phyloP scores from a whole-genome alignment of 1,140 invertebrate genomes.

The Caerostris extrusa region DNA sequence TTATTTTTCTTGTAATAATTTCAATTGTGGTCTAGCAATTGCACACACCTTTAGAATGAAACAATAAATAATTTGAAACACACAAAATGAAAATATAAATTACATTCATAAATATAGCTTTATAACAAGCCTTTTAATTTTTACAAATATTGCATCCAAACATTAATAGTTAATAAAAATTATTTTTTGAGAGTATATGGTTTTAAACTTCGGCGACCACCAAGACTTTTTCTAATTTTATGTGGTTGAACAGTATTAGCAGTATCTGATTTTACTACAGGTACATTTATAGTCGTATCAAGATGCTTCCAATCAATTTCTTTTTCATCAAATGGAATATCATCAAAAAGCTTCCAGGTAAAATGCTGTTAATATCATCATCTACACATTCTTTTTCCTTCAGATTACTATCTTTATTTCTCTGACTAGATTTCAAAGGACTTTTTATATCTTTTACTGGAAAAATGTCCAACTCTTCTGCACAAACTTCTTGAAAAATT shows the following conservation, averaged over 20 bases:
- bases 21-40: too few relatives aligned
- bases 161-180: not conserved
- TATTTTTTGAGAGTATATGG: not conserved
- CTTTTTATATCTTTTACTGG: not conserved
- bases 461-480: not conserved
- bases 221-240: constrained; percentile 10
- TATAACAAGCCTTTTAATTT: too few relatives aligned
- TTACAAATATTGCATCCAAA: too few relatives aligned
- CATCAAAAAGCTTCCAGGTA: constrained; percentile 13
- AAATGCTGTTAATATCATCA: not conserved
- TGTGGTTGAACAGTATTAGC: not conserved
- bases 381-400: not conserved
- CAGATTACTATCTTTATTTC: not conserved
- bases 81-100: too few relatives aligned
- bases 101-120: too few relatives aligned
- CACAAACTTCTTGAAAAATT: not conserved
- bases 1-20: too few relatives aligned
- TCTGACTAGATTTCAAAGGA: not conserved
- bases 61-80: too few relatives aligned
- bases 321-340: constrained; percentile 17
- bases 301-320: not conserved
- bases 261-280: not conserved
- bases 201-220: not conserved
- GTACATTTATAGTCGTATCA: not conserved
- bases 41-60: too few relatives aligned